Evolutionary conservation across 2,113 vertebrate genomes (phyloP).

Genomic region (Rhinoderma darwinii): DNA sequence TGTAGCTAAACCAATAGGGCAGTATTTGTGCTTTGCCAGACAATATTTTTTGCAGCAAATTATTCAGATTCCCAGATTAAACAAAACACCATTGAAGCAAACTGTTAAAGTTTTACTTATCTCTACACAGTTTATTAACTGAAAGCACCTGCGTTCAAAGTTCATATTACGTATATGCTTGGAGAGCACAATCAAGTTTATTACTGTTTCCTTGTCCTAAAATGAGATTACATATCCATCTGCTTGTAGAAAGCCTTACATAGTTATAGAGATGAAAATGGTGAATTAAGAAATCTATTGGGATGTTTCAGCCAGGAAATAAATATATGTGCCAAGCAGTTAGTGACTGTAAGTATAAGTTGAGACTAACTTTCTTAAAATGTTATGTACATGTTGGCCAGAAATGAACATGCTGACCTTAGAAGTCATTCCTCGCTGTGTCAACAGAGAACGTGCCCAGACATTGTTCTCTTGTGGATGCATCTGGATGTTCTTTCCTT

Average conservation of each 20-base stretch:
- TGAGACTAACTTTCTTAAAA: neutral
- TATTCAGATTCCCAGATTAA: too few species aligned
- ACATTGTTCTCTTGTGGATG: conserved; percentile 71
- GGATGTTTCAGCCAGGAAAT: conserved; percentile 6
- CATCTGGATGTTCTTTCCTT: conserved; percentile 70
- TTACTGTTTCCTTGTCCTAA: neutral
- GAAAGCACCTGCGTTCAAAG: too few species aligned
- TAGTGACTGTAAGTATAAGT: neutral
- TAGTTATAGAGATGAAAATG: neutral
- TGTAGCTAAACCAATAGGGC: too few species aligned
- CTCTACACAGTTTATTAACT: too few species aligned
- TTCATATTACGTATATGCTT: too few species aligned
- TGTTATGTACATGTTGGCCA: neutral
- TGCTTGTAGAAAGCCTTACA: neutral
- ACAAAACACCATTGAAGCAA: too few species aligned
- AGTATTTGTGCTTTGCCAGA: too few species aligned
- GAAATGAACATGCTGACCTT: conserved; percentile 62
- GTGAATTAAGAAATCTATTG: neutral
- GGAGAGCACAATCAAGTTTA: neutral
- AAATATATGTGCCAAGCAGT: neutral
- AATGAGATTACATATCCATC: neutral
- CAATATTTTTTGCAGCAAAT: too few species aligned
- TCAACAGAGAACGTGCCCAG: conserved; percentile 72
- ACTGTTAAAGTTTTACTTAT: too few species aligned
- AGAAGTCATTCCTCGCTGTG: conserved; percentile 66